These are phyloP conservation scores for Acrobasis consociella DNA, from an alignment of 2,888 invertebrate species.

Conservation along the genomic window DNA sequence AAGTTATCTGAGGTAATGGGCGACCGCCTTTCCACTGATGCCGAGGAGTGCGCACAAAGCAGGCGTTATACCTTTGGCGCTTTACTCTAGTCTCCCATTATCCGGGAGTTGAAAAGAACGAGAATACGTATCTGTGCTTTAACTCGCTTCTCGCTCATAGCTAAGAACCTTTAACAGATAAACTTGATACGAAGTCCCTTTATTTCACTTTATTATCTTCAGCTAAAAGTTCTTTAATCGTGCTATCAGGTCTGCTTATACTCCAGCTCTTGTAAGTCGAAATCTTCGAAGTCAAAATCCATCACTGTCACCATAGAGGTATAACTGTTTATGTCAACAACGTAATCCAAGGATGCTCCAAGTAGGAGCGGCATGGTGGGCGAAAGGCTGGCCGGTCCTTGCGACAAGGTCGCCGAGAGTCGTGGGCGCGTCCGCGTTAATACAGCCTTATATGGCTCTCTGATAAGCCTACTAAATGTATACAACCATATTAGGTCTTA, in stretches of 20 bases:
- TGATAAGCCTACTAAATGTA: slow-evolving; percentile 30
- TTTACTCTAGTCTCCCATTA: not conserved
- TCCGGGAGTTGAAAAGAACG: not conserved
- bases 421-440: slow-evolving; percentile 64
- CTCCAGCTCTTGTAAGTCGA: too few species aligned
- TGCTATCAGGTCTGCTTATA: too few species aligned
- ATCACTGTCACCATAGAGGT: not conserved
- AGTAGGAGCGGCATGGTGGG: slow-evolving; percentile 47
- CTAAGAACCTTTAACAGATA: not conserved
- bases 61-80: slow-evolving; percentile 2
- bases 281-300: not conserved
- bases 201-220: too few species aligned
- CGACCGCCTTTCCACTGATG: slow-evolving; percentile 34
- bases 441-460: slow-evolving; percentile 64
- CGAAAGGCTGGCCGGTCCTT: slow-evolving; percentile 73
- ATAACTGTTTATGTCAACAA: slow-evolving; percentile 8
- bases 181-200: too few species aligned
- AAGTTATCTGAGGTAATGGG: slow-evolving; percentile 70
- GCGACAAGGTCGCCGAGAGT: slow-evolving; percentile 68
- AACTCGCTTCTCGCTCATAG: not conserved
- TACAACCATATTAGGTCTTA: slow-evolving; percentile 34
- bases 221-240: too few species aligned
- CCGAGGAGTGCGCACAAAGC: slow-evolving; percentile 34
- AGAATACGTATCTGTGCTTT: not conserved
- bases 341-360: slow-evolving; percentile 17